phyloP scores from a whole-genome alignment of 2,888 invertebrate species.

The Tinea semifulvella region DNA sequence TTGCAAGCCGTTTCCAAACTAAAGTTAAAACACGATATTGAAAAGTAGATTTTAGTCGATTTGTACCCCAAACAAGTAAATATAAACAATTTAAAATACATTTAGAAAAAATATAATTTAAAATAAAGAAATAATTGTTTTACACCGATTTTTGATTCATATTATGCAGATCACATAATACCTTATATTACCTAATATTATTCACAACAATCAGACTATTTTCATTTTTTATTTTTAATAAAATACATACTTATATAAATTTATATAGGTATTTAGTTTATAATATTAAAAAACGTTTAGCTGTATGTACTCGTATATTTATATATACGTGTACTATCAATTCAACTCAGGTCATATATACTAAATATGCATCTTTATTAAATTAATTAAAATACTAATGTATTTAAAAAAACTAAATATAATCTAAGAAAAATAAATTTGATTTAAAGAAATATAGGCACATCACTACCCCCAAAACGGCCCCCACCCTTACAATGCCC shows the following conservation, averaged over 20 bases:
- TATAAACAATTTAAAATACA: not conserved
- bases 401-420: not conserved
- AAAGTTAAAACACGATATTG: not conserved
- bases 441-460: not conserved
- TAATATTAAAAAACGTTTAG: too few species aligned
- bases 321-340: not conserved
- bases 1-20: too few species aligned
- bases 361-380: not conserved
- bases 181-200: not conserved
- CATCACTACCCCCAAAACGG: slow-evolving; percentile 10
- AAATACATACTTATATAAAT: not conserved
- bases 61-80: not conserved
- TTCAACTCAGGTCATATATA: not conserved
- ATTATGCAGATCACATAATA: too few species aligned
- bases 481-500: slow-evolving; percentile 11
- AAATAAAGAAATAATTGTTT: too few species aligned
- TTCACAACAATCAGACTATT: not conserved
- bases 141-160: too few species aligned
- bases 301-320: too few species aligned
- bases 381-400: not conserved
- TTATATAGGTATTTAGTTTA: not conserved
- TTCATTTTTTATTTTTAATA: not conserved
- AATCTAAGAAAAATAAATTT: not conserved
- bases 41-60: not conserved
- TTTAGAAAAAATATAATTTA: too few species aligned